Evolutionary conservation across 2,797 vertebrate species (phyloP).

Genomic region (Oryzias sinensis): DNA sequence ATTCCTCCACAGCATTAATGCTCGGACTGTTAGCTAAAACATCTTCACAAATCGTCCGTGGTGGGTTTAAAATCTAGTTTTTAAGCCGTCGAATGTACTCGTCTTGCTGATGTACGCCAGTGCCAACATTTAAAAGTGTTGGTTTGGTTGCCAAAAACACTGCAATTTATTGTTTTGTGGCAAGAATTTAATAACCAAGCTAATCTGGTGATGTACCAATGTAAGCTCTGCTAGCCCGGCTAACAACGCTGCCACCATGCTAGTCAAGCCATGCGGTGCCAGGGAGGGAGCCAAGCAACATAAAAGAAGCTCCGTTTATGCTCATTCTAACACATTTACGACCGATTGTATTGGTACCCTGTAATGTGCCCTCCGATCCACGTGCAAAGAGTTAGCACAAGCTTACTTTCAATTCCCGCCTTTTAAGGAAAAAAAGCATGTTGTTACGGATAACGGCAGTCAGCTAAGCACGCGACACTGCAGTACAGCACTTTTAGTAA

Average conservation of each 20-base stretch:
- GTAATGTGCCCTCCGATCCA: rapidly evolving
- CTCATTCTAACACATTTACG: rapidly evolving
- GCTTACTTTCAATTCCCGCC: slow-evolving; percentile 59
- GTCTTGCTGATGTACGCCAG: no score
- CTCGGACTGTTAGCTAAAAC: no score
- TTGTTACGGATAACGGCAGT: slow-evolving; percentile 44
- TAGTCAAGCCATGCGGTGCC: slow-evolving; percentile 61
- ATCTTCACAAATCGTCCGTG: no score
- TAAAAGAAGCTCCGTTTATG: background rate
- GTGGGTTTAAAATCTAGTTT: no score
- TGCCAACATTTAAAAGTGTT: no score
- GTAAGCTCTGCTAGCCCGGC: slow-evolving; percentile 29
- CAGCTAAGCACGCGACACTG: slow-evolving; percentile 15
- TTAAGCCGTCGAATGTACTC: no score
- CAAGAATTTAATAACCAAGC: no score
- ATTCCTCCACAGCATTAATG: no score
- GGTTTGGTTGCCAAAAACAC: no score
- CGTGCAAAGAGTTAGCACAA: background rate
- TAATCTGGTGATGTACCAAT: slow-evolving; percentile 6
- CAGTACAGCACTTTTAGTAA: background rate
- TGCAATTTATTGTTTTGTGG: no score
- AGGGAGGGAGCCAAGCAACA: slow-evolving; percentile 25
- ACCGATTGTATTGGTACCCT: rapidly evolving
- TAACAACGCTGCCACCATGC: slow-evolving; percentile 33
- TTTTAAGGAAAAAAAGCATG: slow-evolving; percentile 52